These are phyloP conservation scores for Stercorarius parasiticus DNA, from an alignment of 2,113 vertebrate species.

Conservation along the genomic window DNA sequence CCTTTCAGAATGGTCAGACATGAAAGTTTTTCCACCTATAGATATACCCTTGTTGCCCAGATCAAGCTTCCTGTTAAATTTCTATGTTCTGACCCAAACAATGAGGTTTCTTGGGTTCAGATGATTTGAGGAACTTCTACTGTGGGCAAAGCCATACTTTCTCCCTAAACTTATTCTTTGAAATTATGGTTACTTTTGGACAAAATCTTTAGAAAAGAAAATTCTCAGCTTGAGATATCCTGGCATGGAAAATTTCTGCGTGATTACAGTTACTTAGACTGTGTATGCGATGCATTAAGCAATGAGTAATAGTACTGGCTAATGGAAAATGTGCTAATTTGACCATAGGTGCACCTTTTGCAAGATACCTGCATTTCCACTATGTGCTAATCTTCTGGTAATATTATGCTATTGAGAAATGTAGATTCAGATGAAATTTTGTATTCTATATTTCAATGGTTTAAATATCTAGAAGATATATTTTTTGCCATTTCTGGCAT, in stretches of 20 bases:
- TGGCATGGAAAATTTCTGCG: background rate
- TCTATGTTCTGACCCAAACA: background rate
- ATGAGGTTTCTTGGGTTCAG: background rate
- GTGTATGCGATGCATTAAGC: background rate
- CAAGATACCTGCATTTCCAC: background rate
- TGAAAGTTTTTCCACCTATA: background rate
- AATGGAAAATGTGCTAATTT: background rate
- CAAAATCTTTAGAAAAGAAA: background rate
- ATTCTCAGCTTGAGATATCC: background rate
- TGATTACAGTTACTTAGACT: rapidly evolving
- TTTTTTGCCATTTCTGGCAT: background rate
- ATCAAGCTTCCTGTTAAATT: background rate
- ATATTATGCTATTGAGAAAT: background rate
- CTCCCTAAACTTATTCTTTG: background rate
- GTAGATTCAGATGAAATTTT: background rate
- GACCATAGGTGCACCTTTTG: background rate
- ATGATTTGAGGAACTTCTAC: background rate
- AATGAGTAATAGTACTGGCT: background rate
- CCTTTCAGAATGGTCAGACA: background rate
- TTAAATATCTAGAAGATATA: background rate
- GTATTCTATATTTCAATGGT: background rate
- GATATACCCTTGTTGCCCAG: background rate
- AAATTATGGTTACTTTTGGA: background rate
- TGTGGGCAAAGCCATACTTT: background rate
- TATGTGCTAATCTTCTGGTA: background rate